Conservation (phyloP, 2,113 vertebrate genomes). For the Nettapus auritus region DNA sequence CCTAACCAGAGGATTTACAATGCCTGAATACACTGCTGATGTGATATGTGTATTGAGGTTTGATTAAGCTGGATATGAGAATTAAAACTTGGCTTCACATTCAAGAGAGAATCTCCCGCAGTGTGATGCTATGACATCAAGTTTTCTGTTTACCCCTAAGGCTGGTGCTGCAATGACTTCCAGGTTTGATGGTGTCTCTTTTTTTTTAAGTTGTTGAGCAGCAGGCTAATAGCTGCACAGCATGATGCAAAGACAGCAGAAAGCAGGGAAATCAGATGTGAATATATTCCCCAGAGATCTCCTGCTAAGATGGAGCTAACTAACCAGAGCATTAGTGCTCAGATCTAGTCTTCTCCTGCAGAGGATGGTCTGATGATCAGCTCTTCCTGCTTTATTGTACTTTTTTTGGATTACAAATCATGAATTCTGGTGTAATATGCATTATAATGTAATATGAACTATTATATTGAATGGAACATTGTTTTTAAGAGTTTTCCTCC, state of each 20-base stretch:
- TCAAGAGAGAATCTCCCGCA: constrained; percentile 57
- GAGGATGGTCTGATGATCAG: constrained; percentile 62
- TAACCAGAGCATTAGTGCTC: constrained; percentile 67
- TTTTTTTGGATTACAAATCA: constrained; percentile 69
- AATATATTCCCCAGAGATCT: constrained; percentile 76
- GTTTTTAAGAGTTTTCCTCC: background rate
- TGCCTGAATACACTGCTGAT: constrained; percentile 30
- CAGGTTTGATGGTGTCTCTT: constrained; percentile 77
- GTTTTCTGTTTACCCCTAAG: constrained; percentile 84
- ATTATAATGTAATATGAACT: background rate
- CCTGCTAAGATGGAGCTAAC: constrained; percentile 76
- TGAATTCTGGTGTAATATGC: constrained; percentile 40
- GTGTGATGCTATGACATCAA: constrained; percentile 69
- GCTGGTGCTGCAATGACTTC: constrained; percentile 76
- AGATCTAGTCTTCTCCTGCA: constrained; percentile 49
- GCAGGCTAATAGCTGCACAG: constrained; percentile 82
- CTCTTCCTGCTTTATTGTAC: constrained; percentile 58
- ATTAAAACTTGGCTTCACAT: constrained; percentile 63
- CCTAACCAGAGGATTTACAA: constrained; percentile 45
- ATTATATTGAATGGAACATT: background rate
- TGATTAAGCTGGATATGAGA: constrained; percentile 67
- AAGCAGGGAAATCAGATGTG: constrained; percentile 75
- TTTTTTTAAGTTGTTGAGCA: constrained; percentile 77
- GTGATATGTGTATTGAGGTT: constrained; percentile 54
- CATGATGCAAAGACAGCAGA: constrained; percentile 74